Percentiles rank a stretch among this genome's conserved stretches.
phyloP scores from a whole-genome alignment of 2,888 invertebrate species.

The Heliconius hortense region DNA sequence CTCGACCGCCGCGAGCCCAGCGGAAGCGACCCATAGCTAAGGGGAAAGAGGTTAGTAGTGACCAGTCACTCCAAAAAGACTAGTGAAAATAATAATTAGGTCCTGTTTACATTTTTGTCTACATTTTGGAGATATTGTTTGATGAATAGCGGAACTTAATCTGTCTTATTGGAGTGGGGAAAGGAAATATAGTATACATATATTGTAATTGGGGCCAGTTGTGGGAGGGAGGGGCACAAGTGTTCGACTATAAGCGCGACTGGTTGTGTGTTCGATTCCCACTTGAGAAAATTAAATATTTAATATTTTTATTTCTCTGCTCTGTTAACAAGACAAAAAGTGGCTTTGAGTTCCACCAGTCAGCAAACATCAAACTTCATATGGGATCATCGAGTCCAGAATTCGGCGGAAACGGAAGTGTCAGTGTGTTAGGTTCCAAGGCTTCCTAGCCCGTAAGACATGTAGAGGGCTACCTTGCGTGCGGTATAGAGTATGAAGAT shows the following conservation, averaged over 20 bases:
- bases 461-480: background rate
- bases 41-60: slow-evolving; percentile 64
- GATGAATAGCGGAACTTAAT: background rate
- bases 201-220: too few species aligned
- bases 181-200: background rate
- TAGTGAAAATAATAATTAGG: too few species aligned
- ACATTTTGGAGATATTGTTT: background rate
- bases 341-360: background rate
- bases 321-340: too few species aligned
- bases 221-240: too few species aligned
- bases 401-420: background rate
- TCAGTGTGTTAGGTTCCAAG: background rate
- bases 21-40: slow-evolving; percentile 67
- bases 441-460: background rate
- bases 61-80: background rate
- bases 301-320: too few species aligned
- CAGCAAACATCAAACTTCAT: background rate
- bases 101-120: too few species aligned
- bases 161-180: background rate
- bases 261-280: background rate
- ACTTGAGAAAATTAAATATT: background rate
- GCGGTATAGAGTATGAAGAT: background rate
- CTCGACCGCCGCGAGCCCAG: slow-evolving; percentile 59
- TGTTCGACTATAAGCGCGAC: too few species aligned
- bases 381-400: too few species aligned